Base-by-base conservation (phyloP, 1,140 invertebrate genomes). In the Orussus abietinus region DNA sequence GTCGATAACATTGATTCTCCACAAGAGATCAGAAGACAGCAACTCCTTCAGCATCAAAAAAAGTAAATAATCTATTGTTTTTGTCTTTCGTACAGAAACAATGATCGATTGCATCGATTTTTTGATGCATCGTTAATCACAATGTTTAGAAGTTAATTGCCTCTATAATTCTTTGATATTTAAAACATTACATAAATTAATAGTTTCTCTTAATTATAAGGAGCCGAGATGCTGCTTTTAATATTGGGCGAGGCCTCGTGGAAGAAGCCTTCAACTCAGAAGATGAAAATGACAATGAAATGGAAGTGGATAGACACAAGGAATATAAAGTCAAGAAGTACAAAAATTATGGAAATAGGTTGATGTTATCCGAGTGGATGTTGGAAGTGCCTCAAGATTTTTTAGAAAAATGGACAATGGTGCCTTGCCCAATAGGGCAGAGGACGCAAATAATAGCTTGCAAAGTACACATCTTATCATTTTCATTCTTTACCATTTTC, bases 341-440 rank as follows among this genome's bases (percentile, higher is more conserved):
- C 19, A 67, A 56, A 20, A 11, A 48, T 20, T 68, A 64, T 42
- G 55, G 49, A 32, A 66, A 66, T 51, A 60, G 61, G 62, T 62
- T 88, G 20, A 90, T 90, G 90, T 59, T 88, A 15, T 96, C 92
- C 1, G 93, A 96, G 69, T 97, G 92, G 92, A 73, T 97, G 62
- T 69, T 86, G 2, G 89, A 96, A 51, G 79, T 85, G 31, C 93
- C 93, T 10, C 70, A 77, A 38, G 84, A 92, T 69, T 82, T 94
- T 53, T 55, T 78, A 18, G 67, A 80, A 5, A 81, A 87, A 34
- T 97, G 92, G 91, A 64, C 82, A n/a, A 76, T 91, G 44, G 79
- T 91, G 19, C 77, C 86, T 1, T 92, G 88, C 69, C 93, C 93
- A 20, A 76, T 82, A 53, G 93, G 91, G 17, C 81, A 79, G 49